Percentiles rank a stretch among this genome's conserved stretches.
These are phyloP conservation scores for Anarhynchus alexandrinus DNA, from an alignment of 2,113 vertebrate species.

Conservation along the genomic window DNA sequence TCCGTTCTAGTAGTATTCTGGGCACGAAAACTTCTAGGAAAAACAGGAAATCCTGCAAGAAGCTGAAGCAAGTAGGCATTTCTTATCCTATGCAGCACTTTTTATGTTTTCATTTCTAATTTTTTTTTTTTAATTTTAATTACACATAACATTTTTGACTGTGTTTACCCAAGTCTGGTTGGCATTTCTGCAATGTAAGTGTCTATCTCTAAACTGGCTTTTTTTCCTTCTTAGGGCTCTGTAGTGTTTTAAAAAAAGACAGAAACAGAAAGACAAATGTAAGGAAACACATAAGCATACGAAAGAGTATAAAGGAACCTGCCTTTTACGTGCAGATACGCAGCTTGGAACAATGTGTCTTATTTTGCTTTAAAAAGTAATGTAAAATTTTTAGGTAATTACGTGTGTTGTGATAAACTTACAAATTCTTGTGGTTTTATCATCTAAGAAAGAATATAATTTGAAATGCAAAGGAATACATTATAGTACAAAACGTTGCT, in stretches of 20 bases:
- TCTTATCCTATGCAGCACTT: slow-evolving; percentile 5
- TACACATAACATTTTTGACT: neutral
- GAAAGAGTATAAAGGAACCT: neutral
- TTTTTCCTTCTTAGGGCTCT: neutral
- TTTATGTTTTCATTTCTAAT: slow-evolving; percentile 17
- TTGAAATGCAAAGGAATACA: neutral
- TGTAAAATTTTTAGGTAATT: neutral
- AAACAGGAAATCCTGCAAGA: slow-evolving; percentile 60
- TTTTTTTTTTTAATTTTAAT: neutral
- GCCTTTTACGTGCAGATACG: neutral
- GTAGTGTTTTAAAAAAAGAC: neutral
- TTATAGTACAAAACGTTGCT: neutral
- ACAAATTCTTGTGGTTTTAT: neutral
- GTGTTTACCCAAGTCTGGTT: slow-evolving; percentile 9
- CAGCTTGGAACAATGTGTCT: neutral
- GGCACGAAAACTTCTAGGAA: slow-evolving; percentile 45
- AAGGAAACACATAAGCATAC: neutral
- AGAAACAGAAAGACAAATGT: neutral
- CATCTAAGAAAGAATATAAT: neutral
- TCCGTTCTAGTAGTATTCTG: slow-evolving; percentile 17
- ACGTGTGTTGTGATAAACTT: neutral
- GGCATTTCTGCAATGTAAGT: neutral
- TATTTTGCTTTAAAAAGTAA: neutral
- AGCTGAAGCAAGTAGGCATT: neutral
- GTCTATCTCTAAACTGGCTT: neutral